A percentile compares a stretch with the other conserved stretches of the same genome.
Conservation (phyloP, 2,888 invertebrate genomes). For the Panorpa germanica region DNA sequence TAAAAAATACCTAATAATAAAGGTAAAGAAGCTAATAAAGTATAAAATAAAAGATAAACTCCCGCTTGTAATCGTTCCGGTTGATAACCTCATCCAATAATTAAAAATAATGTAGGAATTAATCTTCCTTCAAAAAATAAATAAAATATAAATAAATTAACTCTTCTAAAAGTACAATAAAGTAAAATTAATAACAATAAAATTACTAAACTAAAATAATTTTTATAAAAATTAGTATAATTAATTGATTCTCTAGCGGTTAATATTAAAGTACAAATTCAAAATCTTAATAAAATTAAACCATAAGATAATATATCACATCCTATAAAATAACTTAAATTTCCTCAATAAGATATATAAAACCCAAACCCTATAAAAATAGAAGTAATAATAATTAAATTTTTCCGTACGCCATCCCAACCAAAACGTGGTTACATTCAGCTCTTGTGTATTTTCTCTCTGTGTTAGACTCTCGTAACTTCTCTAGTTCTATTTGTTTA, state of each 20-base stretch:
- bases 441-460: no score
- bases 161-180: conserved; percentile 32
- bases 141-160: conserved; percentile 46
- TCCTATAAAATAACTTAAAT: conserved; percentile 26
- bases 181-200: conserved; percentile 32
- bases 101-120: conserved; percentile 45
- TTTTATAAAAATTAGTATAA: conserved; percentile 25
- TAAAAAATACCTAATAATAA: no score
- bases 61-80: conserved; percentile 47
- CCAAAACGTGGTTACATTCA: no score
- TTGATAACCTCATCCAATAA: conserved; percentile 48
- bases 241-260: conserved; percentile 31
- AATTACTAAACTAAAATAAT: conserved; percentile 32
- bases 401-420: conserved; percentile 30
- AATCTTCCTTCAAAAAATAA: conserved; percentile 49
- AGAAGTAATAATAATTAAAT: conserved; percentile 30
- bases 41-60: conserved; percentile 50
- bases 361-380: conserved; percentile 26
- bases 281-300: conserved; percentile 35
- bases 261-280: conserved; percentile 38
- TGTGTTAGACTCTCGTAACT: no score
- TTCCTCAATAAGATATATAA: conserved; percentile 21
- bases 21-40: conserved; percentile 43
- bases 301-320: conserved; percentile 32
- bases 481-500: no score